A percentile compares a stretch with the other conserved stretches of the same genome.
Conservation (phyloP, 2,888 invertebrate genomes). For the Sarcophaga rosellei region DNA sequence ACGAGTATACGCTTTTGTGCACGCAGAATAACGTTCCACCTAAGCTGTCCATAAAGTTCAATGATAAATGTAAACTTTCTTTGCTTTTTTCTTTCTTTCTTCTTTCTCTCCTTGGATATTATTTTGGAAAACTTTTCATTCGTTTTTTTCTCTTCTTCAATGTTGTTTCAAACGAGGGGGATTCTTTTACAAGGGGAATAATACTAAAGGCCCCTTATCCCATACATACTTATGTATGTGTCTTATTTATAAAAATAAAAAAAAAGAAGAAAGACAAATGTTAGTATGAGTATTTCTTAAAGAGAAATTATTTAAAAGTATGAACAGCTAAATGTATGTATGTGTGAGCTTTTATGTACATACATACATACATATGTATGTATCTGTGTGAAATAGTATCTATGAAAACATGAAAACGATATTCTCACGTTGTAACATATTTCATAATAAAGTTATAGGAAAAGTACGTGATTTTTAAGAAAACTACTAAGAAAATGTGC, state of each 20-base stretch:
- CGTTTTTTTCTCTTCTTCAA: neutral
- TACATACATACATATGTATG: too few species aligned
- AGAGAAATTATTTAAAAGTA: neutral
- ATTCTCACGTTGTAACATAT: constrained; percentile 69
- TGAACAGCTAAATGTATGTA: constrained; percentile 50
- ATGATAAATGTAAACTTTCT: constrained; percentile 51
- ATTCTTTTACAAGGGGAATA: neutral
- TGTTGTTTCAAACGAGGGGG: neutral
- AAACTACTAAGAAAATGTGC: constrained; percentile 60
- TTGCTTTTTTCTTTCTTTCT: neutral
- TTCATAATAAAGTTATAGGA: constrained; percentile 70
- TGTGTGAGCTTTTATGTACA: too few species aligned
- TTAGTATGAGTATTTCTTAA: neutral
- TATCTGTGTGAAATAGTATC: constrained; percentile 15
- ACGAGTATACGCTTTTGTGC: too few species aligned
- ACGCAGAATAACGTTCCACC: neutral
- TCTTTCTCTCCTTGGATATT: neutral
- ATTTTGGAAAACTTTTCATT: neutral
- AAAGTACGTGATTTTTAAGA: constrained; percentile 71
- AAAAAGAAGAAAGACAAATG: neutral
- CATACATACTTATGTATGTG: neutral
- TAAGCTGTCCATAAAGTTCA: constrained; percentile 41
- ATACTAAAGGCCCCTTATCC: neutral
- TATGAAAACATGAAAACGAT: constrained; percentile 58
- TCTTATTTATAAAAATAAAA: neutral